Evolutionary conservation across 2,113 vertebrate genomes (phyloP), one percentile per base, ranked within the genome.

Genomic region (Natator depressus): DNA sequence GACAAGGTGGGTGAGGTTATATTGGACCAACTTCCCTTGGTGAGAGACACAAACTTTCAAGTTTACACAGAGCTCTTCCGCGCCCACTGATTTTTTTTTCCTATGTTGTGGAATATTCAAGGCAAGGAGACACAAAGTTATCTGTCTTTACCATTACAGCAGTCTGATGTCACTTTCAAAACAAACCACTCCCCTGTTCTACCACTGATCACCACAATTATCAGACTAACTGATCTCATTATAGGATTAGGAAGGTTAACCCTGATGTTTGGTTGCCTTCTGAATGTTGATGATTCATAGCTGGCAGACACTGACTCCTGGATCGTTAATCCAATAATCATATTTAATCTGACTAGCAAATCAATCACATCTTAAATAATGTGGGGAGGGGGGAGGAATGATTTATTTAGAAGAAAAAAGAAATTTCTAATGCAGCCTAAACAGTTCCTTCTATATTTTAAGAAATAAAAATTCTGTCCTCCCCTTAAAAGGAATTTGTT

Each of bases 201-300:
- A 59, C 86, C 46, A 76, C 78, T 31, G 16, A 59, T 50, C 10
- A 16, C 25, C 76, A 90, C 14, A 94, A 80, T 29, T 24, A n/a
- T 38, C 1, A 0, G 47, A 31, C 16, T 85, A 62, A 84, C 69
- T 93, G n/a, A 12, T 93, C 75, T 17, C 17, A 17, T 69, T 94
- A 78, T 51, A 20, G 89, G 88, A 79, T 95, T 88, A 75, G 59
- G 80, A 82, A 89, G 82, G 84, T 93, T 93, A 89, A 96, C 59
- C 51, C 80, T 87, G 85, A 55, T 76, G 29, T 80, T 82, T 85
- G 49, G 69, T 87, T 80, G 29, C 75, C 72, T 55, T 11, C 42
- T 55, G 80, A 76, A 80, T 80, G 55, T n/a, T 76, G 54, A 14
- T 65, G 38, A 51, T 83, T 90, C 72, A 59, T 13, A 42, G 83